These are phyloP conservation scores for Acrossocheilus fasciatus DNA, from an alignment of 2,797 vertebrate genomes.

Conservation along the genomic window DNA sequence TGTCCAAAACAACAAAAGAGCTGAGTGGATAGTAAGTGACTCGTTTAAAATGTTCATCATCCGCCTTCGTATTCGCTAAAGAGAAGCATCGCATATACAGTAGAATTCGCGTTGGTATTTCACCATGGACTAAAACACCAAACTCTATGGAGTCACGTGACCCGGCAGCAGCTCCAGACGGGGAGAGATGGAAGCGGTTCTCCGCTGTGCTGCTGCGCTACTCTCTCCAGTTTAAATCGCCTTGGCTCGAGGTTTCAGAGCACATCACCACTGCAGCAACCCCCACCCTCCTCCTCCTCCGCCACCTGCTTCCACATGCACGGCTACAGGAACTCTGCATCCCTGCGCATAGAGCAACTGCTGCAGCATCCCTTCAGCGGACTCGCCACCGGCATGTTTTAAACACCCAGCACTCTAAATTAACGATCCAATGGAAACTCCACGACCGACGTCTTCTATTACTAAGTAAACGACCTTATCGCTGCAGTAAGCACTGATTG, in stretches of 20 bases:
- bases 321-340: conserved; percentile 67
- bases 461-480: conserved; percentile 6
- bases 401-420: conserved; percentile 10
- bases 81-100: neutral
- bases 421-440: neutral
- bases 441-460: neutral
- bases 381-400: conserved; percentile 13
- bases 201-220: conserved; percentile 27
- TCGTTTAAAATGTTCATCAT: neutral
- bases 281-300: conserved; percentile 68
- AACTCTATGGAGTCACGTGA: conserved; percentile 26
- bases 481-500: conserved; percentile 16
- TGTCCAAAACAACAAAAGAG: neutral
- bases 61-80: neutral
- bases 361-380: conserved; percentile 28
- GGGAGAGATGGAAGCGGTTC: neutral
- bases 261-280: conserved; percentile 87
- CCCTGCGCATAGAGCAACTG: conserved; percentile 59
- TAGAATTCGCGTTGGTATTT: neutral
- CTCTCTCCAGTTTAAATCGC: conserved; percentile 67
- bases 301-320: conserved; percentile 85
- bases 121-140: neutral
- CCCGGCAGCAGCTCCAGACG: neutral
- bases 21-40: neutral
- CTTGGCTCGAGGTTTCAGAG: conserved; percentile 83